Evolutionary conservation across 2,797 vertebrate species (phyloP).

Genomic region (Lindbergichthys nudifrons): DNA sequence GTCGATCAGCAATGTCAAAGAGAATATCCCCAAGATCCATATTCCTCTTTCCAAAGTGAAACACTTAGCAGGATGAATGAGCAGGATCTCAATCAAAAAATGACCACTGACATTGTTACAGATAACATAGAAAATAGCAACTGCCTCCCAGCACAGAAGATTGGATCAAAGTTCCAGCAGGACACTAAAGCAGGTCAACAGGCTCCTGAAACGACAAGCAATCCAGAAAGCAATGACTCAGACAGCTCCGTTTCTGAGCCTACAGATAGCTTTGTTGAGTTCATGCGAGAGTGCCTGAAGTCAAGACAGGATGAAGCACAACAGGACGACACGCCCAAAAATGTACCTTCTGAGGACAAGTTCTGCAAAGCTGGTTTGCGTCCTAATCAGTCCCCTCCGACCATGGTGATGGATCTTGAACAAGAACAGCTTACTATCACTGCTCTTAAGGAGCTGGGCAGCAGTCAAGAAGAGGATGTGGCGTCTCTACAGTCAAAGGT

Average conservation of each 20-base stretch:
- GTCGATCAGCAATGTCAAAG: conserved; percentile 47
- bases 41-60: conserved; percentile 70
- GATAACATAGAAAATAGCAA: conserved; percentile 42
- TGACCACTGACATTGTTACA: conserved; percentile 17
- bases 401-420: conserved; percentile 83
- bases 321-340: conserved; percentile 48
- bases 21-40: conserved; percentile 72
- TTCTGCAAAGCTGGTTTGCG: conserved; percentile 26
- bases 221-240: conserved; percentile 53
- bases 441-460: conserved; percentile 86
- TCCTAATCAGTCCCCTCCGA: conserved; percentile 53
- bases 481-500: conserved; percentile 33
- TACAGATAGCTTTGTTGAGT: conserved; percentile 85
- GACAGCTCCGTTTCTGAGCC: conserved; percentile 60
- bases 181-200: conserved; percentile 39
- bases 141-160: conserved; percentile 32
- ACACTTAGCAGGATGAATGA: conserved; percentile 39
- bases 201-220: conserved; percentile 51
- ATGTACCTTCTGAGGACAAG: conserved; percentile 21
- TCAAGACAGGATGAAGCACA: conserved; percentile 79
- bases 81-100: conserved; percentile 43
- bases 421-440: conserved; percentile 88
- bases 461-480: conserved; percentile 76
- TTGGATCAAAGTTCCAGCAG: conserved; percentile 30
- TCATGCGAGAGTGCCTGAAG: conserved; percentile 87